These are phyloP conservation scores for Aleadryas rufinucha DNA, from an alignment of 2,113 vertebrate genomes.

Conservation along the genomic window DNA sequence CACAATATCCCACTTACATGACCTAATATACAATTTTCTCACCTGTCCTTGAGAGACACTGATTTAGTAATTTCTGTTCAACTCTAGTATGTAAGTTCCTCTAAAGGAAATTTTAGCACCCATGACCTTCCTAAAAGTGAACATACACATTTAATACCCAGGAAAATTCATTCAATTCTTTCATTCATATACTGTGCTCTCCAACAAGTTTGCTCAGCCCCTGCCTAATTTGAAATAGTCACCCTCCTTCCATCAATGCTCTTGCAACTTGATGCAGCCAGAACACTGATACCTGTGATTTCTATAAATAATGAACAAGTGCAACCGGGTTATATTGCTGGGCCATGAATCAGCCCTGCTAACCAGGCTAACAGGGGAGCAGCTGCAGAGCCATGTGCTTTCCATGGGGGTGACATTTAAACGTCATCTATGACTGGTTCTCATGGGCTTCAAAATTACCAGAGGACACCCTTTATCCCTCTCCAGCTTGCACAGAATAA, in stretches of 20 bases:
- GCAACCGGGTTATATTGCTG: background rate
- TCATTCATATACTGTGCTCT: background rate
- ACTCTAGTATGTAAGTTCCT: background rate
- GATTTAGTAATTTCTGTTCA: background rate
- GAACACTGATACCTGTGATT: background rate
- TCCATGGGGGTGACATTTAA: background rate
- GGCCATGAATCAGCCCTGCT: background rate
- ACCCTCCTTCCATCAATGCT: background rate
- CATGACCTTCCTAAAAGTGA: background rate
- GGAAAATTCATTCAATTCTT: background rate
- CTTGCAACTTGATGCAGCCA: background rate
- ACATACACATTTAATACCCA: background rate
- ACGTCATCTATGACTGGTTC: background rate
- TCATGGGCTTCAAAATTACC: background rate
- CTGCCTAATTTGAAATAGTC: background rate
- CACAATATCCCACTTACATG: rapidly evolving
- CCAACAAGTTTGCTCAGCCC: background rate
- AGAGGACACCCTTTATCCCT: background rate
- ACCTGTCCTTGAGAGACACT: background rate
- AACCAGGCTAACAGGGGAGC: background rate
- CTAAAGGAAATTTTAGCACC: background rate
- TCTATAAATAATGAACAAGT: background rate
- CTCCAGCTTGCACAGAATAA: background rate
- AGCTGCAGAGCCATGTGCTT: background rate
- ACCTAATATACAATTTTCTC: background rate